Evolutionary conservation across 2,888 invertebrate species (phyloP).

Genomic region (Pseudoips prasinana): DNA sequence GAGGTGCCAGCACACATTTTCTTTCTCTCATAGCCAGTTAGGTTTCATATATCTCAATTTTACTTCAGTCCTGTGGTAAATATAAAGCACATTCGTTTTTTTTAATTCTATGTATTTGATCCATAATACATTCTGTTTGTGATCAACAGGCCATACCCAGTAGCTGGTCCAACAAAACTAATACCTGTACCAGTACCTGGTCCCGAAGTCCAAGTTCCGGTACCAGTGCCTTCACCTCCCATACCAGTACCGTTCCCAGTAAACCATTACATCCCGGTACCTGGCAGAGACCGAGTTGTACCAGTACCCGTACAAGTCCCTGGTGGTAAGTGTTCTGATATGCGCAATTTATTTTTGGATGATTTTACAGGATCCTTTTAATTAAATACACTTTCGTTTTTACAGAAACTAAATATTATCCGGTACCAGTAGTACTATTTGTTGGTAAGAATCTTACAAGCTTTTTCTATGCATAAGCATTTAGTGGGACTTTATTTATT

Average conservation of each 20-base stretch:
- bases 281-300: constrained; percentile 51
- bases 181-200: constrained; percentile 37
- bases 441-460: constrained; percentile 55
- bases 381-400: constrained; percentile 17
- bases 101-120: no score
- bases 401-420: constrained; percentile 48
- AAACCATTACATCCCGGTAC: constrained; percentile 49
- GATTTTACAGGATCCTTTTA: constrained; percentile 1
- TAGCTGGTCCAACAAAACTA: constrained; percentile 20
- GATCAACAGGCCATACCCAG: constrained; percentile 46
- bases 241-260: constrained; percentile 48
- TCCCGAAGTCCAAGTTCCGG: constrained; percentile 31
- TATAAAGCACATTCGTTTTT: no score
- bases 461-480: no score
- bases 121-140: no score
- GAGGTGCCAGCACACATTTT: no score
- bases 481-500: no score
- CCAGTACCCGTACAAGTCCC: constrained; percentile 33
- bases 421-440: constrained; percentile 56
- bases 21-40: no score
- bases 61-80: no score
- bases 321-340: constrained; percentile 15
- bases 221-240: constrained; percentile 51
- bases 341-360: no score
- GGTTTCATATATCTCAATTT: no score